A percentile compares a stretch with the other conserved stretches of the same genome.
Evolutionary conservation across 2,113 vertebrate species (phyloP).

Genomic region (Percopsis transmontana): DNA sequence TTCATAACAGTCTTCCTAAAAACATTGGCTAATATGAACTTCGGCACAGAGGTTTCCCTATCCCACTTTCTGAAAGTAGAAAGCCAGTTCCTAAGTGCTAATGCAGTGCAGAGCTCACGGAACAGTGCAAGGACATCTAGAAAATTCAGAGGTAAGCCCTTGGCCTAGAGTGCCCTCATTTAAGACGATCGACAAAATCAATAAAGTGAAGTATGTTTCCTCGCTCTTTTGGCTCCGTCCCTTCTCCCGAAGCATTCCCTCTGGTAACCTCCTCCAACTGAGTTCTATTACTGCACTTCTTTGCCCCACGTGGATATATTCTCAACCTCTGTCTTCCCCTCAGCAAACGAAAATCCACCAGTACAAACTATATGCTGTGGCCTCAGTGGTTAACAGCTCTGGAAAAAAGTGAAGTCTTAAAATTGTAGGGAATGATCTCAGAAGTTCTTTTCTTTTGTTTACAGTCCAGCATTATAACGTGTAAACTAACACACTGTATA

Average conservation of each 20-base stretch:
- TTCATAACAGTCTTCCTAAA: slow-evolving; percentile 15
- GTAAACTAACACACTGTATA: neutral
- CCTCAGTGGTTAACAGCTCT: slow-evolving; percentile 18
- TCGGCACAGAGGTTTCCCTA: slow-evolving; percentile 6
- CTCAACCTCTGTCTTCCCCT: slow-evolving; percentile 57
- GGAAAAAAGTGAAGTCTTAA: slow-evolving; percentile 40
- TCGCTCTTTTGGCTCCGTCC: slow-evolving; percentile 71
- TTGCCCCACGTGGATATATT: slow-evolving; percentile 63
- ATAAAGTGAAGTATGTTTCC: slow-evolving; percentile 81
- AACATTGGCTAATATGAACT: slow-evolving; percentile 5
- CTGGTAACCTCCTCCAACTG: slow-evolving; percentile 69
- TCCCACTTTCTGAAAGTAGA: slow-evolving; percentile 32
- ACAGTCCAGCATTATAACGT: neutral
- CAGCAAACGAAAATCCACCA: slow-evolving; percentile 48
- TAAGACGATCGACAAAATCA: slow-evolving; percentile 82
- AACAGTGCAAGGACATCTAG: slow-evolving; percentile 32
- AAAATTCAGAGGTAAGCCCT: slow-evolving; percentile 72
- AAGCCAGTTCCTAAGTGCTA: neutral
- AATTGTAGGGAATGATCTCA: slow-evolving; percentile 27
- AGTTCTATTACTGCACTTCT: slow-evolving; percentile 66
- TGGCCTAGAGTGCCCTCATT: slow-evolving; percentile 81
- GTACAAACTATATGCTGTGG: slow-evolving; percentile 36
- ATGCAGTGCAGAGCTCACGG: slow-evolving; percentile 44
- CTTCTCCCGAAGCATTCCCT: slow-evolving; percentile 67
- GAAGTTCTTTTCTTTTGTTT: slow-evolving; percentile 14